Conservation (phyloP, 2,113 vertebrate genomes). For the Microcebus murinus region DNA sequence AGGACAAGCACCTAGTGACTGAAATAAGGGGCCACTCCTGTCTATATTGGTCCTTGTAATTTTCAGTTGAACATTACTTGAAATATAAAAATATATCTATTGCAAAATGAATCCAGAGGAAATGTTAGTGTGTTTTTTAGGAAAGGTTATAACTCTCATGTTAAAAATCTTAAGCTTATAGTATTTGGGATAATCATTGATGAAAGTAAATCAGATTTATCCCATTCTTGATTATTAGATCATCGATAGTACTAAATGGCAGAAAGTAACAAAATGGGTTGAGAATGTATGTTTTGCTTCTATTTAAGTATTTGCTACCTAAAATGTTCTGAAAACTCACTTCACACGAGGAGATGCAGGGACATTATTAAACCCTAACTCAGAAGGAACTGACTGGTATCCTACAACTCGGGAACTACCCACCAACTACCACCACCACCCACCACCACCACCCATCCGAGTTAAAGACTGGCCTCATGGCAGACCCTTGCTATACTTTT, state of each 20-base stretch:
- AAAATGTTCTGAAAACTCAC: constrained; percentile 14
- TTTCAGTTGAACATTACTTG: background rate
- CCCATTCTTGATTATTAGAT: background rate
- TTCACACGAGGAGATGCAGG: background rate
- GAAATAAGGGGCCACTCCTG: background rate
- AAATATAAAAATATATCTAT: background rate
- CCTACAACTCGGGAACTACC: background rate
- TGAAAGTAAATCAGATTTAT: constrained; percentile 7
- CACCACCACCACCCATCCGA: background rate
- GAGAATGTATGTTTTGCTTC: constrained; percentile 10
- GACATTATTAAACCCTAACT: constrained; percentile 6
- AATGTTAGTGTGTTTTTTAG: constrained; percentile 41
- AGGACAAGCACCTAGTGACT: background rate
- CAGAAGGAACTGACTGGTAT: background rate
- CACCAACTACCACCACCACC: background rate
- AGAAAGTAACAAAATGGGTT: background rate
- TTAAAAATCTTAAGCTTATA: constrained; percentile 9
- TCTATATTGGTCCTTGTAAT: background rate
- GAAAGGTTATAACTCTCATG: background rate
- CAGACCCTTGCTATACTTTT: background rate
- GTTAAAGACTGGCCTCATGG: background rate
- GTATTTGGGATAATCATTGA: background rate
- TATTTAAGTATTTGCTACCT: background rate
- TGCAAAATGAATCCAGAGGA: background rate
- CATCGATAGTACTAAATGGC: background rate